These are phyloP conservation scores for Epistrophella euchroma DNA, from an alignment of 2,888 invertebrate species.

Conservation along the genomic window DNA sequence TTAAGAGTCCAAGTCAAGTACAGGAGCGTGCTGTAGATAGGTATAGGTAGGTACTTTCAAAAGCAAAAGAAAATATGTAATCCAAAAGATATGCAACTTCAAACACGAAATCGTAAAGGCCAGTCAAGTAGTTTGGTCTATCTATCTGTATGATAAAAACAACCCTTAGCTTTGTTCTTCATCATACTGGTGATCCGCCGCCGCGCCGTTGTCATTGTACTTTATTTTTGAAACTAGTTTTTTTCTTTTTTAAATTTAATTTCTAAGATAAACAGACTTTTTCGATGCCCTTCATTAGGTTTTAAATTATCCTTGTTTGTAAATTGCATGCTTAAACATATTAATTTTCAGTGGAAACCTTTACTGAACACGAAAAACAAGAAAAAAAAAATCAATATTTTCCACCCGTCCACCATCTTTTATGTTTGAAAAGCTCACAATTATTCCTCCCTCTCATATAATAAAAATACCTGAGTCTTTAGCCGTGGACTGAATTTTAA, in stretches of 20 bases:
- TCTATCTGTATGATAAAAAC: slow-evolving; percentile 53
- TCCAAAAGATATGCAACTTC: slow-evolving; percentile 43
- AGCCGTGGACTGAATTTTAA: slow-evolving; percentile 41
- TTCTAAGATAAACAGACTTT: slow-evolving; percentile 11
- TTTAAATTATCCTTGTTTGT: slow-evolving; percentile 14
- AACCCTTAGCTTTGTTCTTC: slow-evolving; percentile 29
- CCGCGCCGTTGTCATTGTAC: neutral
- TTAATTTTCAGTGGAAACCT: neutral
- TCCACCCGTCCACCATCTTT: neutral
- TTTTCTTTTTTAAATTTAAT: slow-evolving; percentile 32
- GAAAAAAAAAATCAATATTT: slow-evolving; percentile 61
- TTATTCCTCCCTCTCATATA: slow-evolving; percentile 4
- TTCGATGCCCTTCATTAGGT: slow-evolving; percentile 22
- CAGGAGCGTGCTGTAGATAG: slow-evolving; percentile 64
- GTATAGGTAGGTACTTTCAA: slow-evolving; percentile 33
- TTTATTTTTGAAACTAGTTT: neutral
- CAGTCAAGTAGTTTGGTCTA: slow-evolving; percentile 38
- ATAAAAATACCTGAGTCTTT: slow-evolving; percentile 43
- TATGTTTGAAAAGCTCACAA: neutral
- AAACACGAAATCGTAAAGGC: slow-evolving; percentile 68
- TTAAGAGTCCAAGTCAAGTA: slow-evolving; percentile 71
- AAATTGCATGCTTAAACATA: neutral
- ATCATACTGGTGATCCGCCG: too few relatives aligned
- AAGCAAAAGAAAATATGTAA: slow-evolving; percentile 20
- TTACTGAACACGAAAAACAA: slow-evolving; percentile 22